Evolutionary conservation across 2,888 invertebrate genomes (phyloP), one percentile per base, ranked within the genome.

Genomic region (Odontocerum albicorne): DNA sequence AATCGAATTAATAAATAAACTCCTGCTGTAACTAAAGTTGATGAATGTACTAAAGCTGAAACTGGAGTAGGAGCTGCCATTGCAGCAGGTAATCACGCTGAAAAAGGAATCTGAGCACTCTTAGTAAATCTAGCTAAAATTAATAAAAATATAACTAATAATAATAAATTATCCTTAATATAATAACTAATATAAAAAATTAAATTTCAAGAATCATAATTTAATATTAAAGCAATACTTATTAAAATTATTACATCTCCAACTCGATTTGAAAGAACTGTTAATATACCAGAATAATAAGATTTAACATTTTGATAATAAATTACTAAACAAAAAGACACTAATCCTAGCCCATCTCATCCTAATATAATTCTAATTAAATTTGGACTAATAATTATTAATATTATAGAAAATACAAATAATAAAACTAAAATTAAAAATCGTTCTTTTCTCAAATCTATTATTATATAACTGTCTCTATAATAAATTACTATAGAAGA

Each of bases 21-120:
- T 0, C 88, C 88, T 0, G 88, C 88, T 8, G 88, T 89, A 0
- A 90, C 88, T 68, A 90, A 79, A 60, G 88, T 89, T 3, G 87
- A 89, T 60, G 88, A 89, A 79, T 89, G 87, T 62, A 86, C 87
- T 72, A 88, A 79, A 57, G 87, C 80, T n/a, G 87, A 87, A 51
- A 88, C 83, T 7, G 88, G 88, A 0, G 88, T 89, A 27, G 88
- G 88, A 38, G 88, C 88, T 0, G 87, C 85, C 71, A 89, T 89
- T 36, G 88, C 88, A 0, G 83, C 84, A 0, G 89, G 89, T 43
- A 88, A 70, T 64, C 88, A 90, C 39, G 86, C 80, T 59, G 86
- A 87, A 84, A 90, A 90, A 40, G 89, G 88, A 78, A 89, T 83
- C 71, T 90, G 88, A 67, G 88, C 89, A 63, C 88, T 89, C 72